Conservation (phyloP, 2,797 vertebrate species). For the Neostethus bicornis region DNA sequence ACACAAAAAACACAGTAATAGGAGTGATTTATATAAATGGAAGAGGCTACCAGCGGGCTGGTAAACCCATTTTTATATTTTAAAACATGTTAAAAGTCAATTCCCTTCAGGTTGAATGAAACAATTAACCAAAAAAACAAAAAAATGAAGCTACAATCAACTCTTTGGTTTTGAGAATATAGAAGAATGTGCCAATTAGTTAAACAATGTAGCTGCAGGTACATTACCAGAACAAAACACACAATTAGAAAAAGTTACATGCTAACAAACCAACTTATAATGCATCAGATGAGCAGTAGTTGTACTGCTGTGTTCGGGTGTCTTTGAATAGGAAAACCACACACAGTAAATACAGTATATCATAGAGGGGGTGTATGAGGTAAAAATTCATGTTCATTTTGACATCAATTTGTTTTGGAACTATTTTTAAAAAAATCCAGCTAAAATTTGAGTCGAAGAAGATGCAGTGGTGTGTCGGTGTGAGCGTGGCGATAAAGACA, state of each 20-base stretch:
- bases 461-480: slow-evolving; percentile 40
- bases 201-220: slow-evolving; percentile 66
- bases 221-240: slow-evolving; percentile 59
- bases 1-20: slow-evolving; percentile 46
- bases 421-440: slow-evolving; percentile 38
- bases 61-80: slow-evolving; percentile 18
- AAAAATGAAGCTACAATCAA: slow-evolving; percentile 29
- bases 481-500: slow-evolving; percentile 48
- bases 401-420: slow-evolving; percentile 53
- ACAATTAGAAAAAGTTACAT: slow-evolving; percentile 66
- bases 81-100: slow-evolving; percentile 24
- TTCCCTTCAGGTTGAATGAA: slow-evolving; percentile 54
- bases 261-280: slow-evolving; percentile 71
- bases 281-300: slow-evolving; percentile 67
- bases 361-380: slow-evolving; percentile 70
- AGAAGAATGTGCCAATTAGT: slow-evolving; percentile 63
- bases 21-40: slow-evolving; percentile 36
- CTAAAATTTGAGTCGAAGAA: slow-evolving; percentile 36
- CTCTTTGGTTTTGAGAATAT: slow-evolving; percentile 50
- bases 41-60: slow-evolving; percentile 38
- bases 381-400: slow-evolving; percentile 61
- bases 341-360: slow-evolving; percentile 55
- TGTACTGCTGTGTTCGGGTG: slow-evolving; percentile 70
- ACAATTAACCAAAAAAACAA: slow-evolving; percentile 22
- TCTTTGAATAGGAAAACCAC: slow-evolving; percentile 68